Evolutionary conservation across 2,113 vertebrate genomes (phyloP).

Genomic region (Labeo rohita): DNA sequence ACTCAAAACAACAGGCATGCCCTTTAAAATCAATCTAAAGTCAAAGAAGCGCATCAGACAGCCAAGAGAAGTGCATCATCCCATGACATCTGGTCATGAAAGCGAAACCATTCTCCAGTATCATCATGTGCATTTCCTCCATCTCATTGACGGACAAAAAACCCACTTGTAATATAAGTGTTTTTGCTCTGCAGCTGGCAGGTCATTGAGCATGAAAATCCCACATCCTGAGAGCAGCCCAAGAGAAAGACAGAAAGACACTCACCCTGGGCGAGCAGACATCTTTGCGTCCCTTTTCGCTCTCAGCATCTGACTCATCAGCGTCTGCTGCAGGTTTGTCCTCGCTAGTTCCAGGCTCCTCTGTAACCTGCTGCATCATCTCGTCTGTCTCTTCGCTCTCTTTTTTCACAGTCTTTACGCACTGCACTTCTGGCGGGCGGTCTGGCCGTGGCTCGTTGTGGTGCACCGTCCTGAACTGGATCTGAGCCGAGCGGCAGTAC

Average conservation of each 20-base stretch:
- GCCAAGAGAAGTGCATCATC: constrained; percentile 60
- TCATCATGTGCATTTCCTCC: constrained; percentile 45
- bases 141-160: not conserved
- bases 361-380: constrained; percentile 47
- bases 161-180: not conserved
- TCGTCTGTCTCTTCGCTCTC: constrained; percentile 63
- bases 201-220: not conserved
- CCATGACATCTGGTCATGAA: constrained; percentile 52
- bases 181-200: not conserved
- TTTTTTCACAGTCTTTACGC: constrained; percentile 71
- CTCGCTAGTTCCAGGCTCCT: constrained; percentile 19
- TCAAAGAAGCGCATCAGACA: constrained; percentile 51
- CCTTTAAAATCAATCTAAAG: not conserved
- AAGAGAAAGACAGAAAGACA: not conserved
- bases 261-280: constrained; percentile 86
- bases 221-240: not conserved
- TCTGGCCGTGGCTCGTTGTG: constrained; percentile 89
- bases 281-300: constrained; percentile 78
- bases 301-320: constrained; percentile 80
- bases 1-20: not conserved
- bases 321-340: constrained; percentile 40
- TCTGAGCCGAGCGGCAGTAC: constrained; percentile 93
- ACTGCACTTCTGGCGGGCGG: constrained; percentile 66
- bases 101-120: constrained; percentile 56
- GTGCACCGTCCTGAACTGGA: constrained; percentile 96